Base-by-base conservation (phyloP, 2,888 invertebrate species). In the Hirtodrosophila duncani region DNA sequence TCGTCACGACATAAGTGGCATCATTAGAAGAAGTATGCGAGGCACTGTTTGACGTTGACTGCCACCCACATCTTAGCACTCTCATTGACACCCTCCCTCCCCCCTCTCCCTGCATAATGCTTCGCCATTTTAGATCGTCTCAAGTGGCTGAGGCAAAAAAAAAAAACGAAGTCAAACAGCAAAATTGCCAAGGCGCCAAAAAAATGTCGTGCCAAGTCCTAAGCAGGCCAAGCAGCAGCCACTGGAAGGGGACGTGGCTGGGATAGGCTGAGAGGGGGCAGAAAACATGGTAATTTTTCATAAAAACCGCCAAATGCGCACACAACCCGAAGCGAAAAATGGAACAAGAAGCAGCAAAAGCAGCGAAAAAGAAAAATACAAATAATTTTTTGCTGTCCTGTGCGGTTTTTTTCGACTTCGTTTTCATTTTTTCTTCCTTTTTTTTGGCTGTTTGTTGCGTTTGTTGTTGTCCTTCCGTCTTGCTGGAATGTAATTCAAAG, bases 1-100 rank as follows among this genome's bases (percentile, higher is more conserved):
- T 74, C 60, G 79, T 78, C 70, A 81, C 81, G 79, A 78, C 81
- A 81, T 78, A 81, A 81, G 81, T 81, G 75, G 67, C 75, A 81
- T 75, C 81, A 75, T 75, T 75, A 75, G 70, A 65, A 60, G 57
- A 62, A 78, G 65, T 70, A 66, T 79, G 67, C 63, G 59, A 58
- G 46, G 38, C 66, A 61, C 50, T 66, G 67, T 41, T 57, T 66
- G 62, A 36, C n/a, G 48, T 58, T 52, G 33, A 56, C 63, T 72
- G 58, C 41, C 50, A 53, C 48, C 45, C 62, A 48, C 17, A 21
- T 39, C 60, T 16, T 14, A 26, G 44, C 29, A 13, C 36, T 14
- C 8, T 26, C 20, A 10, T 11, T 23, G 14, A n/a, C n/a, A 20
- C 23, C 10, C 10, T 14, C 9, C n/a, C 18, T 18, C 3, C 5